phyloP scores from a whole-genome alignment of 2,797 vertebrate genomes.

The Columba guinea region DNA sequence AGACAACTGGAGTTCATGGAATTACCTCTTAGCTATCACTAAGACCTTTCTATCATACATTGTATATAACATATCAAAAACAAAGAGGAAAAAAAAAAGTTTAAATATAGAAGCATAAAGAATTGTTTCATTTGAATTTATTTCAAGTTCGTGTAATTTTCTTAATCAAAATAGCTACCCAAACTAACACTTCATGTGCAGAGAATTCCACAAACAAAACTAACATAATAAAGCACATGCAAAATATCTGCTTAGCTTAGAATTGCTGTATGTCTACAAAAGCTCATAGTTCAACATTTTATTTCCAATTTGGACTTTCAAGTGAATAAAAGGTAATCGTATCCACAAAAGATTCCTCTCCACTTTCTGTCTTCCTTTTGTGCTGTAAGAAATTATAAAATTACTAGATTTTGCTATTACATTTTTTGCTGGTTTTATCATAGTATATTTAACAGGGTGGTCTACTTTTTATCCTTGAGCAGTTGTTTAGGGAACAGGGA shows the following conservation, averaged over 20 bases:
- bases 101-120: neutral
- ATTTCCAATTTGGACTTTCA: neutral
- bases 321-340: neutral
- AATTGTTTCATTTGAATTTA: neutral
- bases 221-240: neutral
- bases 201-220: neutral
- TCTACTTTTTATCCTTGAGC: conserved; percentile 5
- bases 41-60: neutral
- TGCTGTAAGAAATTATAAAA: conserved; percentile 5
- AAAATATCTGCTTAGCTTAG: neutral
- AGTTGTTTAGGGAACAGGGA: neutral
- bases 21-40: neutral
- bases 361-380: neutral
- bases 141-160: neutral
- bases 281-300: neutral
- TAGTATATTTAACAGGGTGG: conserved; percentile 29
- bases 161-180: neutral
- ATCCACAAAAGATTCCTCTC: neutral
- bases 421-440: neutral
- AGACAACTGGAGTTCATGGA: neutral
- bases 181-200: neutral
- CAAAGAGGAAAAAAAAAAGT: neutral
- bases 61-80: neutral
- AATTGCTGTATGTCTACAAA: neutral
- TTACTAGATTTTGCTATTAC: neutral